Conservation (phyloP, 1,140 invertebrate species). For the Hyles euphorbiae region DNA sequence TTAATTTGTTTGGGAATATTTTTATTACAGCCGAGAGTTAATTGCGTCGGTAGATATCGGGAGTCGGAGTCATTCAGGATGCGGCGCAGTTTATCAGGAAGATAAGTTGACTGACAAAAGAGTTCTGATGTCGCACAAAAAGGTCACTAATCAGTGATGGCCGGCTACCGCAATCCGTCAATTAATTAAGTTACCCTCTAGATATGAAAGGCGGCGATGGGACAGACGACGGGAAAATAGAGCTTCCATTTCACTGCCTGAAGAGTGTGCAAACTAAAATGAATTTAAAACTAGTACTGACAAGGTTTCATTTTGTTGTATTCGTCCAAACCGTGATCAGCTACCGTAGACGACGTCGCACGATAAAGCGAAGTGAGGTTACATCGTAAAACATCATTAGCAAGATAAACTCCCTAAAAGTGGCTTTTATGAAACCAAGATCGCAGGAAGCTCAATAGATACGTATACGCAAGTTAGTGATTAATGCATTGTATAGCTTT, state of each 20-base stretch:
- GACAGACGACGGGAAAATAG: constrained; percentile 43
- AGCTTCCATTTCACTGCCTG: constrained; percentile 42
- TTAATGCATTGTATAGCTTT: constrained; percentile 23
- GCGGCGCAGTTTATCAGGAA: constrained; percentile 27
- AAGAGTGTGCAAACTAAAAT: constrained; percentile 16
- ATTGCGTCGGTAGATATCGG: neutral
- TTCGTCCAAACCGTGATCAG: constrained; percentile 33
- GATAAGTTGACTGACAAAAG: constrained; percentile 60
- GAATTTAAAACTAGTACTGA: constrained; percentile 21
- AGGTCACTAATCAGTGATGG: constrained; percentile 46
- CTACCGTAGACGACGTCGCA: constrained; percentile 62
- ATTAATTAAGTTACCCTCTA: constrained; percentile 61
- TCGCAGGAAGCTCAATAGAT: constrained; percentile 40
- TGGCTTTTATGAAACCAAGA: constrained; percentile 45
- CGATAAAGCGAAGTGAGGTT: constrained; percentile 55
- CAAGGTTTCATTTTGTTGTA: constrained; percentile 32
- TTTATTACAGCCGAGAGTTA: neutral
- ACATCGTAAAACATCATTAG: constrained; percentile 72
- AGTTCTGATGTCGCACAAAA: constrained; percentile 59
- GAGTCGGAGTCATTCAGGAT: neutral
- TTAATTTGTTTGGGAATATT: constrained; percentile 2
- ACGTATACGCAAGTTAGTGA: constrained; percentile 35
- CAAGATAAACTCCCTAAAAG: constrained; percentile 68
- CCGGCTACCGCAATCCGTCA: constrained; percentile 65
- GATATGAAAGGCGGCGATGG: constrained; percentile 67